These are phyloP conservation scores for Nomada flava DNA, from an alignment of 2,888 invertebrate genomes.

Conservation along the genomic window DNA sequence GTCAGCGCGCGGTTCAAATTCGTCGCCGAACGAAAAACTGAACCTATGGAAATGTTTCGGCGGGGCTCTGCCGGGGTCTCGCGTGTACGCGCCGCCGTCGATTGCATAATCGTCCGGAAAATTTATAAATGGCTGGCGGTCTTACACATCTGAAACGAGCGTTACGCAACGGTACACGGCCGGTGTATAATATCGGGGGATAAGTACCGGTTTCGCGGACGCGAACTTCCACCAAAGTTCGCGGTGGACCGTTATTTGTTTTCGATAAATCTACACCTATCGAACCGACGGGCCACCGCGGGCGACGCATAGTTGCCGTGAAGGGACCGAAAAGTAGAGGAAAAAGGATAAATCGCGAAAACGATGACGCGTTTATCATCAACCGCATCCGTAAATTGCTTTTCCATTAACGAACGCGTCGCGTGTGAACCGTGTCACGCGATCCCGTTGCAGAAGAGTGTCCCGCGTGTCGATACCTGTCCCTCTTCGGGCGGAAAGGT, in stretches of 20 bases:
- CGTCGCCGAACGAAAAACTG: constrained; percentile 27
- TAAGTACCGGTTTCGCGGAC: constrained; percentile 60
- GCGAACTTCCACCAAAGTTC: constrained; percentile 58
- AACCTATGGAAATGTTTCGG: background rate
- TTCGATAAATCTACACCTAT: constrained; percentile 35
- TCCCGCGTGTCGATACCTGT: background rate
- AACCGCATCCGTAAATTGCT: background rate
- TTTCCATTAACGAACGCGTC: constrained; percentile 25
- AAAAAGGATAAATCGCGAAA: background rate
- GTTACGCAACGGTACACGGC: constrained; percentile 61
- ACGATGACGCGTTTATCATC: background rate
- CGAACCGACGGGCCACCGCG: background rate
- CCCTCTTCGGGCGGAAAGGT: background rate
- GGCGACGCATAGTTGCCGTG: too few relatives aligned
- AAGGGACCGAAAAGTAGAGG: background rate
- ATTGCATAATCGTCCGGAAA: constrained; percentile 67
- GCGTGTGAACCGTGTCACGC: constrained; percentile 13
- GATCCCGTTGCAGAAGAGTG: constrained; percentile 21
- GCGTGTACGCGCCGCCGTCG: background rate
- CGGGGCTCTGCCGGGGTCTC: constrained; percentile 19
- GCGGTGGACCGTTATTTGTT: constrained; percentile 53
- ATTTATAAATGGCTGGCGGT: constrained; percentile 62
- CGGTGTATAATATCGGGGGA: constrained; percentile 56
- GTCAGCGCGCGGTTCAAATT: constrained; percentile 32
- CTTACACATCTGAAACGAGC: constrained; percentile 45